Percentiles rank a stretch among this genome's conserved stretches.
phyloP scores from a whole-genome alignment of 2,797 vertebrate species.

The Lagorchestes hirsutus region DNA sequence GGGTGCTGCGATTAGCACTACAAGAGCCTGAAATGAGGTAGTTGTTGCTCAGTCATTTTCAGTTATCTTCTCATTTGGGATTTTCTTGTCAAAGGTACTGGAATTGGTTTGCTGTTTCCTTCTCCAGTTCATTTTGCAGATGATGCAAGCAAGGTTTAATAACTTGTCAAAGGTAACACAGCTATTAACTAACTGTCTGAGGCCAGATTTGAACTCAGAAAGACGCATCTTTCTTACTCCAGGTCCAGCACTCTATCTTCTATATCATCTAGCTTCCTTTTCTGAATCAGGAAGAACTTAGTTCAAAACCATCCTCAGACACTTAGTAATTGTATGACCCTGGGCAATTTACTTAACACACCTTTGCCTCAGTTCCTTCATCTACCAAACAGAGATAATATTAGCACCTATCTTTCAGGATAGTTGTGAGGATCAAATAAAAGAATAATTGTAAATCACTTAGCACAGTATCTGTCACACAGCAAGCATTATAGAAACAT shows the following conservation, averaged over 20 bases:
- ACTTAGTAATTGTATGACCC: not conserved
- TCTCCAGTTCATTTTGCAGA: not conserved
- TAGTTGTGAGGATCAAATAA: not conserved
- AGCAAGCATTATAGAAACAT: not conserved
- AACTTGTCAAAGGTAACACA: not conserved
- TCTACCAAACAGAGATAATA: not conserved
- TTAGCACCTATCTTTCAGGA: not conserved
- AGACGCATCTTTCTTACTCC: not conserved
- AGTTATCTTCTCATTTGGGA: not conserved
- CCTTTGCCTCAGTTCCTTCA: not conserved
- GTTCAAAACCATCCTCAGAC: not conserved
- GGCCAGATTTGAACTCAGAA: not conserved
- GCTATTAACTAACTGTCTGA: not conserved
- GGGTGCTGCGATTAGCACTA: no score
- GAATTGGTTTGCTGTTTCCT: not conserved
- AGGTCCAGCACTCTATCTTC: not conserved
- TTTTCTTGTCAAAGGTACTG: not conserved
- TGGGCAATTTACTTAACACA: not conserved
- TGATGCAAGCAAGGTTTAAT: not conserved
- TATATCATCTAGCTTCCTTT: not conserved
- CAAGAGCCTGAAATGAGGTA: not conserved
- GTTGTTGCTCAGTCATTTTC: not conserved
- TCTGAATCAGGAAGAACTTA: not conserved
- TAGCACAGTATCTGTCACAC: not conserved
- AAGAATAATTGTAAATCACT: not conserved